Evolutionary conservation across 2,113 vertebrate species (phyloP).

Genomic region (Poeciliopsis prolifica): DNA sequence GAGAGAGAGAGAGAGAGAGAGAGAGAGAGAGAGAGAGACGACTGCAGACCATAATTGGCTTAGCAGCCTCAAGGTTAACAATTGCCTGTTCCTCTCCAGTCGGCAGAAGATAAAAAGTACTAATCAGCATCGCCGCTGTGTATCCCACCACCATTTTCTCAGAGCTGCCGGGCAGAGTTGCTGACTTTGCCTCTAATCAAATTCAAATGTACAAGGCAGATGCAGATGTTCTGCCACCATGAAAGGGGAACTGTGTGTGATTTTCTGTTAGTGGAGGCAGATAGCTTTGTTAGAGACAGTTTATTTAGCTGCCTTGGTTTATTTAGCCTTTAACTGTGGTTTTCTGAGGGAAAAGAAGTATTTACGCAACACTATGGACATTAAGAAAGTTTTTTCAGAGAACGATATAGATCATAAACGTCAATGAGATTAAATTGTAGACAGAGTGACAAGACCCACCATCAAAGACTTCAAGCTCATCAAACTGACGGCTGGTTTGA

Average conservation of each 20-base stretch:
- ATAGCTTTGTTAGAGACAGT: slow-evolving; percentile 21
- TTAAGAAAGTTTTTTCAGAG: neutral
- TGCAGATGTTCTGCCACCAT: slow-evolving; percentile 47
- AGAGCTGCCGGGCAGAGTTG: slow-evolving; percentile 53
- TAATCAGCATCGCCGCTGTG: slow-evolving; percentile 66
- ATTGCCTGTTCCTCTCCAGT: slow-evolving; percentile 44
- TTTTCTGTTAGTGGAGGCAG: slow-evolving; percentile 23
- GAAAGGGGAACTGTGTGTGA: slow-evolving; percentile 29
- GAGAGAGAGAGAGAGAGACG: neutral
- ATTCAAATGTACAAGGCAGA: slow-evolving; percentile 60
- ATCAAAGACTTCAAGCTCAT: slow-evolving; percentile 97
- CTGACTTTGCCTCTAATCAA: slow-evolving; percentile 66
- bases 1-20: neutral
- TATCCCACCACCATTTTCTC: slow-evolving; percentile 48
- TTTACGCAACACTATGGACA: neutral
- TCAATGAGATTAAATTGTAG: neutral
- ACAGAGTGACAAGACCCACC: slow-evolving; percentile 79
- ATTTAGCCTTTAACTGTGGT: slow-evolving; percentile 29
- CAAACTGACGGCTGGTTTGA: slow-evolving; percentile 94
- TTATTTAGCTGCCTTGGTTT: slow-evolving; percentile 15
- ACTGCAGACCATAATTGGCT: slow-evolving; percentile 39
- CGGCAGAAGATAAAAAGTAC: slow-evolving; percentile 48
- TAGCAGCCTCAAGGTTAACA: slow-evolving; percentile 47
- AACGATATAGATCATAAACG: neutral
- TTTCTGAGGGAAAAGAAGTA: slow-evolving; percentile 6